phyloP scores from a whole-genome alignment of 2,888 invertebrate genomes.

The Pherbina coryleti region DNA sequence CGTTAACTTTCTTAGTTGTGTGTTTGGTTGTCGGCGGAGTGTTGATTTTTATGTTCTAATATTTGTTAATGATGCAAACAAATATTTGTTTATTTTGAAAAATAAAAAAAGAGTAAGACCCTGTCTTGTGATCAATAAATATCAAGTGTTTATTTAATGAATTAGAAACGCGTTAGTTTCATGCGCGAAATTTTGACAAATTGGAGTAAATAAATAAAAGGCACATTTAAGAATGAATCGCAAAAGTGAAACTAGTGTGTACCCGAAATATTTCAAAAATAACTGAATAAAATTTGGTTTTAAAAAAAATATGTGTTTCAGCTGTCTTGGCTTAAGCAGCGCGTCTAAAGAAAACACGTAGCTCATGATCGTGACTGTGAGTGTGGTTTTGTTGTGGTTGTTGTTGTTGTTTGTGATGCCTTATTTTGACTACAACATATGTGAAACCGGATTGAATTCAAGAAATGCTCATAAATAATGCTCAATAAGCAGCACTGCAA shows the following conservation, averaged over 20 bases:
- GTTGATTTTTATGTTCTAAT: background rate
- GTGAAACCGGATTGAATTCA: conserved; percentile 16
- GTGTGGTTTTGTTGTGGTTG: background rate
- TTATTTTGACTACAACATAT: background rate
- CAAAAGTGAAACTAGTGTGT: background rate
- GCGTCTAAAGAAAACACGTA: background rate
- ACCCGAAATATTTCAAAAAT: background rate
- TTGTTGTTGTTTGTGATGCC: background rate
- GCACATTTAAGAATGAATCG: no score
- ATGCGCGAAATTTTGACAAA: background rate
- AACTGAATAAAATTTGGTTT: conserved; percentile 1
- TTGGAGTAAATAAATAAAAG: no score
- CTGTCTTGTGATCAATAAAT: no score
- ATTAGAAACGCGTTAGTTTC: conserved; percentile 15
- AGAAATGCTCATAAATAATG: background rate
- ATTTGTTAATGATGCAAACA: no score
- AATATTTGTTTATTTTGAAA: no score
- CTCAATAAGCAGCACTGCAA: background rate
- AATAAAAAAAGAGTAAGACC: no score
- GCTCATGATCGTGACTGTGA: conserved; percentile 22
- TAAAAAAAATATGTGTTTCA: background rate
- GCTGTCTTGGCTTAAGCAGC: no score
- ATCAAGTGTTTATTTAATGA: conserved; percentile 28
- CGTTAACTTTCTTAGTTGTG: background rate
- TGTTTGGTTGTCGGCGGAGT: background rate